phyloP scores from a whole-genome alignment of 2,797 vertebrate species.

The Meriones psammophilus region DNA sequence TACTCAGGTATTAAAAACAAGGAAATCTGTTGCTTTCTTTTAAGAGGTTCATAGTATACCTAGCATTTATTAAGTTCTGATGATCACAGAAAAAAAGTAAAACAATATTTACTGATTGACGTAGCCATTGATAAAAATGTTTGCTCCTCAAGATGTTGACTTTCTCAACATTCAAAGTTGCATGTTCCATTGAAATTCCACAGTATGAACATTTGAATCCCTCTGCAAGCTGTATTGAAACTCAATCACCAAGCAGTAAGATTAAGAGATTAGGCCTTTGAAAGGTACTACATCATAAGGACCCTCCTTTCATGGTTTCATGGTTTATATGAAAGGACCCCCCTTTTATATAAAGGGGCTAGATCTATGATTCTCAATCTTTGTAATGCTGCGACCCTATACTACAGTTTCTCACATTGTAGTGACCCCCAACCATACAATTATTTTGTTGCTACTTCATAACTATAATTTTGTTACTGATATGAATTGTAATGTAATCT shows the following conservation, averaged over 20 bases:
- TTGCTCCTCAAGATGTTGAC: not conserved
- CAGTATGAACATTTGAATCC: not conserved
- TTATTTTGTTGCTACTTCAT: not conserved
- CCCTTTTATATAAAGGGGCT: not conserved
- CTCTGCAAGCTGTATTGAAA: rapidly evolving
- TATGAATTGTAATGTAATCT: not conserved
- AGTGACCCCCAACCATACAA: not conserved
- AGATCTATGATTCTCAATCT: not conserved
- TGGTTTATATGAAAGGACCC: too few species aligned
- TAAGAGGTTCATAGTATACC: not conserved
- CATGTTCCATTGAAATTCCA: not conserved
- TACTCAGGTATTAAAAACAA: too few species aligned
- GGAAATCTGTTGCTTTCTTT: not conserved
- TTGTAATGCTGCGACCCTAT: not conserved
- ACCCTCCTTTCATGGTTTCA: not conserved
- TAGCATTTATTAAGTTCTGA: not conserved
- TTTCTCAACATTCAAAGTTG: not conserved
- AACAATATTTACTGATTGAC: not conserved
- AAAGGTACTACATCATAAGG: too few species aligned
- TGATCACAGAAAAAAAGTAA: not conserved
- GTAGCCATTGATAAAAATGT: not conserved
- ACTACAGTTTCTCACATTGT: not conserved
- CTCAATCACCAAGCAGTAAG: not conserved
- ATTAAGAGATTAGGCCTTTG: not conserved
- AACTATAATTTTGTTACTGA: not conserved